Conservation (phyloP, 2,797 vertebrate species). For the Macroramphosus scolopax region DNA sequence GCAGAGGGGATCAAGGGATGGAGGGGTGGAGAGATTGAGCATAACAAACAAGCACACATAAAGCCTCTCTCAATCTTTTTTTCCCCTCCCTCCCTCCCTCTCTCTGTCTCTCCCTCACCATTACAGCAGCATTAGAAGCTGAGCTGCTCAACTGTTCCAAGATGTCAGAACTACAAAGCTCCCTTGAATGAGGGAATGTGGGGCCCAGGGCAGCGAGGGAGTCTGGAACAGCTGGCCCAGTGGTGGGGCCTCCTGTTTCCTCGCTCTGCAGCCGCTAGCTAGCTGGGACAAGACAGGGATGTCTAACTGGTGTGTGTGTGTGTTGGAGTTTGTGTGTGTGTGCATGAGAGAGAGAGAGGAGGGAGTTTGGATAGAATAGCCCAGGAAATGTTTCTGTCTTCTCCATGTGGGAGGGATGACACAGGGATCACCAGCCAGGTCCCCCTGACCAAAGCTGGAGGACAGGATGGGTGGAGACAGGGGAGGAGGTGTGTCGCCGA, state of each 20-base stretch:
- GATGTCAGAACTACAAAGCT: slow-evolving; percentile 82
- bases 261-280: slow-evolving; percentile 65
- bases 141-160: slow-evolving; percentile 79
- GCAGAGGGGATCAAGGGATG: slow-evolving; percentile 41
- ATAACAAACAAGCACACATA: slow-evolving; percentile 73
- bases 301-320: slow-evolving; percentile 52
- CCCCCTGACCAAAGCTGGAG: slow-evolving; percentile 41
- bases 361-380: slow-evolving; percentile 17
- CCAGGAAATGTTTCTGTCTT: slow-evolving; percentile 40
- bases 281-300: slow-evolving; percentile 73
- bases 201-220: slow-evolving; percentile 72
- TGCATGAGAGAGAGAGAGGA: background rate
- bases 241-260: slow-evolving; percentile 75
- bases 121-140: slow-evolving; percentile 76
- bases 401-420: slow-evolving; percentile 38
- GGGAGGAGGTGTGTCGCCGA: slow-evolving; percentile 15
- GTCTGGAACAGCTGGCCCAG: slow-evolving; percentile 78
- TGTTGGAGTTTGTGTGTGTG: background rate
- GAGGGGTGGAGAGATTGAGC: slow-evolving; percentile 61
- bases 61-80: slow-evolving; percentile 67
- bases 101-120: slow-evolving; percentile 62
- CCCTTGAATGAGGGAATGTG: slow-evolving; percentile 78
- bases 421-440: slow-evolving; percentile 38
- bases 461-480: slow-evolving; percentile 20
- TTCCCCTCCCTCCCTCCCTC: slow-evolving; percentile 22